Evolutionary conservation across 1,140 invertebrate species (phyloP).

Genomic region (Aporrectodea caliginosa): DNA sequence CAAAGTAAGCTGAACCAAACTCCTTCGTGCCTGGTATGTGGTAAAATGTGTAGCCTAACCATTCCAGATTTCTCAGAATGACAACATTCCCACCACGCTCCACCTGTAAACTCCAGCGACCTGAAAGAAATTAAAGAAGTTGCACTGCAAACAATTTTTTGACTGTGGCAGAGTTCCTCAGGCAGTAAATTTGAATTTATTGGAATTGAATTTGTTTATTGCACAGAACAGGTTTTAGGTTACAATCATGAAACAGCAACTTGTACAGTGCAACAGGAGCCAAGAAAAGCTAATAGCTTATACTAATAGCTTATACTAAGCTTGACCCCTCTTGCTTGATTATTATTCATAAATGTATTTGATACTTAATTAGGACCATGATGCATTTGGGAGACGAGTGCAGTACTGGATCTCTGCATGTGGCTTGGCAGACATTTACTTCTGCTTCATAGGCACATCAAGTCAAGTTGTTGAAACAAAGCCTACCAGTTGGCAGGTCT

Average conservation of each 20-base stretch:
- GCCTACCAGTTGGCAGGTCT: conserved; percentile 54
- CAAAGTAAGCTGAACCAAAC: conserved; percentile 54
- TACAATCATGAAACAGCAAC: no score
- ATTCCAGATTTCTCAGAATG: conserved; percentile 51
- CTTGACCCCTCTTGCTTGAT: no score
- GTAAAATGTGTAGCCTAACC: conserved; percentile 54
- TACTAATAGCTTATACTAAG: no score
- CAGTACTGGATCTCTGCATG: background rate
- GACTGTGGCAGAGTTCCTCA: background rate
- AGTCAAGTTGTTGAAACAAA: background rate
- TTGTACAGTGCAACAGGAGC: no score
- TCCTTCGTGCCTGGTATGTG: conserved; percentile 51
- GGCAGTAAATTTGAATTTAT: background rate
- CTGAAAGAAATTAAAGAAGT: conserved; percentile 37
- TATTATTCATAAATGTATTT: no score
- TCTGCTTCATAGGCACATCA: background rate
- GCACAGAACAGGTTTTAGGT: no score
- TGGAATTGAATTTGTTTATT: no score
- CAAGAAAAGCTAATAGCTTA: no score
- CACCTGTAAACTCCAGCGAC: conserved; percentile 56
- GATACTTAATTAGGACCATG: no score
- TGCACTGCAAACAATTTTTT: background rate
- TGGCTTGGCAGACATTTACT: background rate
- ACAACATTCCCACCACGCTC: conserved; percentile 53
- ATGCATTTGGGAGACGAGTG: background rate